Evolutionary conservation across 23 tunicate species (phyloP), one percentile per base, ranked within the genome.

Genomic region (Clavelina lepadiformis): DNA sequence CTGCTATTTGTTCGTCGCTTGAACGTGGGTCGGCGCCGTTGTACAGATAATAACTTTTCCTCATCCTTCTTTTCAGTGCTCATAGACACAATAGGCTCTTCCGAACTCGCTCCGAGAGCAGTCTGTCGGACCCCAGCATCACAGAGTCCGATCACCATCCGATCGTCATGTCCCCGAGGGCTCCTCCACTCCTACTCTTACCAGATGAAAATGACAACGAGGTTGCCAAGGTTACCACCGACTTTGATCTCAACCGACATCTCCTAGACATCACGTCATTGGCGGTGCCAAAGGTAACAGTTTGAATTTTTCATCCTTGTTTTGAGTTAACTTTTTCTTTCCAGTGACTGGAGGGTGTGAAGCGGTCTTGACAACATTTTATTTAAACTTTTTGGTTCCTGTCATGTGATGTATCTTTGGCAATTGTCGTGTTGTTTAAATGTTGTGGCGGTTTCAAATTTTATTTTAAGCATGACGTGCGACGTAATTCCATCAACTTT

Each of bases 21-120:
- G n/a, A n/a, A n/a, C n/a, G n/a, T n/a, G n/a, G n/a, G n/a, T n/a
- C n/a, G n/a, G n/a, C n/a, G n/a, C n/a, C n/a, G n/a, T n/a, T n/a
- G n/a, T n/a, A n/a, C n/a, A n/a, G n/a, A n/a, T n/a, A n/a, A n/a
- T n/a, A n/a, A n/a, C n/a, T n/a, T n/a, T n/a, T n/a, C n/a, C n/a
- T n/a, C n/a, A n/a, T n/a, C n/a, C n/a, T 26, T 45, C 11, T n/a
- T 56, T 64, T 28, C 81, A 86, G 95, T 41, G 58, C 95, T 25
- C 77, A 86, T 30, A 50, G 95, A 19, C 95, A 86, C 71, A 86
- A 86, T 63, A 55, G 54, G 26, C 18, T 86, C 55, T 86, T 86
- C 33, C 95, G 95, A 20, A 66, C 85, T 13, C 73, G 71, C 5
- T 77, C 83, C 28, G 94, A 70, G 58, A 68, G 78, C 38, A 77